Evolutionary conservation across 2,797 vertebrate genomes (phyloP), one percentile per base, ranked within the genome.

Genomic region (Gobionotothen gibberifrons): DNA sequence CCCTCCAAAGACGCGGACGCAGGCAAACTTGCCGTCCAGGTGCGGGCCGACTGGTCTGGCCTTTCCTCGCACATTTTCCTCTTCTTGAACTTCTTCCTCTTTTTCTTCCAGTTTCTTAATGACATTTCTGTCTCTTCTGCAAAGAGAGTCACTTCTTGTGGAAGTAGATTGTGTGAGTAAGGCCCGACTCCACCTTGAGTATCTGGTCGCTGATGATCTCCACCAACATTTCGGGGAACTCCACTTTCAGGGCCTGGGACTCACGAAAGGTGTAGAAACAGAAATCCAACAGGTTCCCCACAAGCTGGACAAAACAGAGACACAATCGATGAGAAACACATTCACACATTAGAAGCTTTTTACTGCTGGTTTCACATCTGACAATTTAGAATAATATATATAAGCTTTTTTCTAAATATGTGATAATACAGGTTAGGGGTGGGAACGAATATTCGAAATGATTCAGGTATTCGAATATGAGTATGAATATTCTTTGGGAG

Each of bases 221-320:
- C 92, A 98, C 97, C 94, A 99, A 93, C 98, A 99, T 99, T 48
- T 99, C 98, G 0, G 98, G 98, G 90, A 99, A 99, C 94, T 99
- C 98, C 89, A 99, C 98, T 91, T 99, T 99, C 90, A 99, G 94
- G 78, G 97, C 96, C 93, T 98, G 97, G 73, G 98, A 98, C 94
- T 99, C 97, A n/a, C 97, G 96, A 94, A 99, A 99, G 87, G 98
- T 99, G 89, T 99, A 99, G 95, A 99, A 99, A 91, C 98, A 99
- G 92, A 99, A 99, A 90, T 99, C 97, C 93, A 99, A 70, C 84
- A 99, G 93, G 93, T 97, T 97, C 53, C 94, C 96, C 90, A 98
- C 98, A 87, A 99, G 95, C 98, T 98, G 93, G 32, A 82, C 13
- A 44, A 77, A 74, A 90, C 42, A 89, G 51, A 80, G 17, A 82